phyloP scores from a whole-genome alignment of 1,140 invertebrate genomes.

The Neotoxoptera formosana region DNA sequence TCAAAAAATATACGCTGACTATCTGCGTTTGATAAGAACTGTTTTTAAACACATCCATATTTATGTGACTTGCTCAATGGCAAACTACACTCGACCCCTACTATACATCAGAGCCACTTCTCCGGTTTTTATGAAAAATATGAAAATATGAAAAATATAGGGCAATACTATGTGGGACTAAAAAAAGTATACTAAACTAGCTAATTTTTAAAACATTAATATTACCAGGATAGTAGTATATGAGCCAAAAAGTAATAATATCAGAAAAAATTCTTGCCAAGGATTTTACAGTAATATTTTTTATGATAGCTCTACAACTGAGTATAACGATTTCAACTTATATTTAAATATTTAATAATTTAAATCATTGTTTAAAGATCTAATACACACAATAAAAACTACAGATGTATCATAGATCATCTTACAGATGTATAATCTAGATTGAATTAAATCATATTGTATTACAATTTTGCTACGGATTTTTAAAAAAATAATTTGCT shows the following conservation, averaged over 20 bases:
- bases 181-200: not conserved
- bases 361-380: too few relatives aligned
- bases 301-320: not conserved
- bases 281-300: not conserved
- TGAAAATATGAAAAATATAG: not conserved
- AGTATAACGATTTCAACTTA: not conserved
- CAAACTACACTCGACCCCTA: not conserved
- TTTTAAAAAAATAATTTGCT: too few relatives aligned
- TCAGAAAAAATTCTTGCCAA: not conserved
- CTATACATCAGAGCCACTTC: not conserved
- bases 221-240: not conserved
- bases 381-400: too few relatives aligned
- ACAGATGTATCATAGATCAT: too few relatives aligned
- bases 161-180: not conserved
- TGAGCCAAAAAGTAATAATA: not conserved
- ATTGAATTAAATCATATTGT: too few relatives aligned
- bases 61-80: not conserved
- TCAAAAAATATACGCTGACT: too few relatives aligned
- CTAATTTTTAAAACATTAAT: not conserved
- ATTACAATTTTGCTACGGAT: too few relatives aligned
- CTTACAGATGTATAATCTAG: too few relatives aligned
- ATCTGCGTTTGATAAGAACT: too few relatives aligned
- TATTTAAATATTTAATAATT: too few relatives aligned
- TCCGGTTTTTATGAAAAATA: not conserved
- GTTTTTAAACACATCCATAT: too few relatives aligned